Base-by-base conservation (phyloP, 2,888 invertebrate species). In the Mythimna pallens region DNA sequence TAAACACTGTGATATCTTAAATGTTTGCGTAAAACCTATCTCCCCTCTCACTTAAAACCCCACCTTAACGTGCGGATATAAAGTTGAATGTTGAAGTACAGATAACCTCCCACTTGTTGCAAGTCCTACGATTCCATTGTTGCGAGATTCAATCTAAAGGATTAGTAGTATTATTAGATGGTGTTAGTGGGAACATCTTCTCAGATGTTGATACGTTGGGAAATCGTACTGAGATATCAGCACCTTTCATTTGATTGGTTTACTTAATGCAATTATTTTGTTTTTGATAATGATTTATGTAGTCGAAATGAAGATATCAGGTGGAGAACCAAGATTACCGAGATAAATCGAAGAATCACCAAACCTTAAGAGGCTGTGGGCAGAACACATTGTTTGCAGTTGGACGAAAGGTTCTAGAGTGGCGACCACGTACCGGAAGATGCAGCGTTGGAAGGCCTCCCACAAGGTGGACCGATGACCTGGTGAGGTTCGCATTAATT, bases 71-170 rank as follows among this genome's bases (percentile, higher is more conserved):
- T 8, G 4, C 10, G 0, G 47, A 1, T 2, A 36, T 81, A 83
- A 55, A 69, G 85, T 77, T 22, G 57, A 73, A 50, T 43, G 25
- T 83, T 50, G 57, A 57, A 47, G 3, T 65, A 43, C 4, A 36
- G 14, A 43, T 5, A n/a, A 54, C 30, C 22, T 25, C n/a, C 80
- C 76, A 80, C 84, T 86, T 89, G 89, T 89, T 89, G 88, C 82
- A 74, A 82, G 54, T 59, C 63, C 74, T 69, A 70, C 76, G 64
- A 81, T 82, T 77, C 75, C 69, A 77, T 87, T 84, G 80, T 83
- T 77, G 76, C 80, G 80, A 84, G 86, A 89, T 89, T 86, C 83
- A 86, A 86, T 89, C 87, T 87, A 81, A 83, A 78, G 86, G 87
- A 88, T 89, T 89, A 89, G 81, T 71, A 66, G 80, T 81, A 81